Percentiles rank a stretch among this genome's conserved stretches.
Conservation (phyloP, 23 tunicate species). For the Oikopleura vanhoeffeni region DNA sequence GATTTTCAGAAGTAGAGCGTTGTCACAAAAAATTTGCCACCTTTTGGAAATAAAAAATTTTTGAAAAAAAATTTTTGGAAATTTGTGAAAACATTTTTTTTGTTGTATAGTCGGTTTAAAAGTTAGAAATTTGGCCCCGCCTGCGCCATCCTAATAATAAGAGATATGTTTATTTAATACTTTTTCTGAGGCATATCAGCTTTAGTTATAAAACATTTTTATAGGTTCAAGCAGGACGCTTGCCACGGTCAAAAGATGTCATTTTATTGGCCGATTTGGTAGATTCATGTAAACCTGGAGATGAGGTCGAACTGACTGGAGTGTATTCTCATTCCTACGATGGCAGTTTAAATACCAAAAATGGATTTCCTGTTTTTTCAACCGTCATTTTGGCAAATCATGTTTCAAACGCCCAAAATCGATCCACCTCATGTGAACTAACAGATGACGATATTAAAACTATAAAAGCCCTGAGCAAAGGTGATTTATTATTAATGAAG, state of each 20-base stretch:
- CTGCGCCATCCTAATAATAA: no score
- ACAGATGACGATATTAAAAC: constrained; percentile 84
- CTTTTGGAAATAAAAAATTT: no score
- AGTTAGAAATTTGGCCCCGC: no score
- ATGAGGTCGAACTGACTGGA: constrained; percentile 83
- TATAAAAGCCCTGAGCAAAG: constrained; percentile 58
- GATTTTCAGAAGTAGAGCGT: no score
- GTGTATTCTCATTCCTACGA: constrained; percentile 81
- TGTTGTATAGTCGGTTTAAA: no score
- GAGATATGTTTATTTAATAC: no score
- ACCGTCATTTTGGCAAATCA: constrained; percentile 93
- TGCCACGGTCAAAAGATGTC: constrained; percentile 93
- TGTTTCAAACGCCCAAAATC: constrained; percentile 52
- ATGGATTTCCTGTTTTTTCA: constrained; percentile 90
- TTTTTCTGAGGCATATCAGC: no score
- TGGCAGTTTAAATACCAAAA: constrained; percentile 86
- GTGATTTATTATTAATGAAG: constrained; percentile 17
- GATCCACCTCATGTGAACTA: constrained; percentile 37
- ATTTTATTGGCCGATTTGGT: constrained; percentile 88
- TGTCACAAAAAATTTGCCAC: no score
- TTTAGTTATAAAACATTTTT: no score
- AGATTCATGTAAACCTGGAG: constrained; percentile 92
- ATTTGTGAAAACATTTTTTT: no score
- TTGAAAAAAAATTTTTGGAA: no score
- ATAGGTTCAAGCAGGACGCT: constrained; percentile 80